Percentiles rank a stretch among this genome's conserved stretches.
phyloP scores from a whole-genome alignment of 2,888 invertebrate genomes.

The Parascotia fuliginaria region DNA sequence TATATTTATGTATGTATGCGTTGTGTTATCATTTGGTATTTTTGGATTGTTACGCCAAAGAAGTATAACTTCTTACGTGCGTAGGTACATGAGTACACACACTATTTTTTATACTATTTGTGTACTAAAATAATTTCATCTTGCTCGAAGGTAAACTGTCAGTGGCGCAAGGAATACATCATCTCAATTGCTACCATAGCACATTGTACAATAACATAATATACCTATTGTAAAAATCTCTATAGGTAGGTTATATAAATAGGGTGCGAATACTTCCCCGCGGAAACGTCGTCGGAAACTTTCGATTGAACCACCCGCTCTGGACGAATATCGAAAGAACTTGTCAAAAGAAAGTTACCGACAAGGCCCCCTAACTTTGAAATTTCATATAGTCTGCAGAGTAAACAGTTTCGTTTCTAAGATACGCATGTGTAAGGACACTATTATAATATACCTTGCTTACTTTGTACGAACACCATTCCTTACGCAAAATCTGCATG shows the following conservation, averaged over 20 bases:
- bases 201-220: conserved; percentile 18
- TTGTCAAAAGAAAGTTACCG: conserved; percentile 62
- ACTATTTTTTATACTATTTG: too few species aligned
- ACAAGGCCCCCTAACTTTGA: conserved; percentile 52
- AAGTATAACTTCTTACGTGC: too few species aligned
- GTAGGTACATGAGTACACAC: too few species aligned
- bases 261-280: conserved; percentile 19
- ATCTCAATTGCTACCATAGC: conserved; percentile 20
- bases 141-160: too few species aligned
- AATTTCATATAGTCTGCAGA: conserved; percentile 49
- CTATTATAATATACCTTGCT: conserved; percentile 25
- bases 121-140: too few species aligned
- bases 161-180: too few species aligned
- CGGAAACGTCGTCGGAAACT: conserved; percentile 27
- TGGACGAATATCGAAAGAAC: conserved; percentile 48
- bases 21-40: too few species aligned
- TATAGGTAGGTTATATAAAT: conserved; percentile 25
- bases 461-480: conserved; percentile 35
- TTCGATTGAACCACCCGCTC: conserved; percentile 48
- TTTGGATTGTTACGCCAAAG: too few species aligned
- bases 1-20: too few species aligned
- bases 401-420: conserved; percentile 43
- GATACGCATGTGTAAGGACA: conserved; percentile 34
- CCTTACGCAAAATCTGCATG: conserved; percentile 28
- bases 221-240: conserved; percentile 11